Conservation (phyloP, 53 echinoderm and acorn worm species). For the Holothuria leucospilota region DNA sequence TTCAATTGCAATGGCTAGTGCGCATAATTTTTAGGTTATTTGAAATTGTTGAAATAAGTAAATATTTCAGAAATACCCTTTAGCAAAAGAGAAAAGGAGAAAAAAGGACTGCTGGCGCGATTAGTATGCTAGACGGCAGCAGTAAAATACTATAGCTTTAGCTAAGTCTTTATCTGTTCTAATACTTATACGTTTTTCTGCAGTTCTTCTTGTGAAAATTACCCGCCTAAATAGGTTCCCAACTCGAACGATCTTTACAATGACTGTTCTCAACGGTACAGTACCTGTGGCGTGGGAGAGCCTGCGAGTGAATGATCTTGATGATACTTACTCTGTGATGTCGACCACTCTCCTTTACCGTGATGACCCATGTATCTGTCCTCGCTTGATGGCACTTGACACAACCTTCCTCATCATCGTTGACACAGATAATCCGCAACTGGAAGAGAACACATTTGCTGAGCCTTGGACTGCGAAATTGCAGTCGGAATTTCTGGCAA, state of each 20-base stretch:
- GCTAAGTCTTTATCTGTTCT: too few species aligned
- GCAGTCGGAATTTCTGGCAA: constrained; percentile 2
- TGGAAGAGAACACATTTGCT: neutral
- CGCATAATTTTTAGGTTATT: too few species aligned
- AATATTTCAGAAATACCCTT: too few species aligned
- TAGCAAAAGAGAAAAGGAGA: too few species aligned
- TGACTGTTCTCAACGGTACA: neutral
- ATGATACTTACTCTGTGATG: neutral
- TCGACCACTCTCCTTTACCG: neutral
- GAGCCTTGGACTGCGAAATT: neutral
- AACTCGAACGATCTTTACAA: constrained; percentile 6
- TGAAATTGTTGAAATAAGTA: too few species aligned
- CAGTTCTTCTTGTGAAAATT: neutral
- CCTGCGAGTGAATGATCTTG: neutral
- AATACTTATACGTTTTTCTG: neutral
- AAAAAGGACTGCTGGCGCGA: too few species aligned
- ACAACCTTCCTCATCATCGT: neutral
- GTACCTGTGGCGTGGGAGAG: neutral
- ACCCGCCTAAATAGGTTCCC: neutral
- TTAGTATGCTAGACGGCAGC: too few species aligned
- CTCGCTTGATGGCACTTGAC: neutral
- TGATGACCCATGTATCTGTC: neutral
- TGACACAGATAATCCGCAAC: neutral
- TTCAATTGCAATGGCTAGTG: too few species aligned
- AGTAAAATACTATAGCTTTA: too few species aligned